Base-by-base conservation (phyloP, 2,113 vertebrate genomes). In the Leucosticte australis region DNA sequence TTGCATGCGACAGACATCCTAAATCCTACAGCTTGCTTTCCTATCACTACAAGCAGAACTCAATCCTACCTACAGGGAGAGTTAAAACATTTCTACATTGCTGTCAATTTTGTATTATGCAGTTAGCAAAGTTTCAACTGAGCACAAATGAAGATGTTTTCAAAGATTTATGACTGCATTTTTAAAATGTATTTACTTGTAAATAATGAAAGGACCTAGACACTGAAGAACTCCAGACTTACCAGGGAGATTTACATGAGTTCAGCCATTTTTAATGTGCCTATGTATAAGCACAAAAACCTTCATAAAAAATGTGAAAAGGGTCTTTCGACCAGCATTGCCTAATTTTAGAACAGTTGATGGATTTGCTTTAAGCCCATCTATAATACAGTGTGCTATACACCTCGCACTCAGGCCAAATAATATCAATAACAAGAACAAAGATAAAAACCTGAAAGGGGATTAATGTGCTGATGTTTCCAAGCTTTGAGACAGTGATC, bases 151-250 rank as follows among this genome's bases (percentile, higher is more conserved):
- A 96, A 95, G 77, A 91, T 2, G 28, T 60, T 94, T 75, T 96
- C 92, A 96, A 96, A 96, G 92, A 96, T 97, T 96, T 92, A 96
- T 96, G 93, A 96, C 87, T 74, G 75, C 92, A 86, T 97, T 97
- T 94, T 96, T 96, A 95, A 91, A 90, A 78, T 90, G 92, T 96
- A 96, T 97, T 96, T 97, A 96, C 93, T 97, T 96, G 93, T 96
- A 97, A 97, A 97, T 96, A 97, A 97, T 95, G 87, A 94, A 97
- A 97, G 85, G 92, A 91, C 87, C 90, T 77, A 88, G 87, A 95
- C 85, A 95, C 84, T 55, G 85, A 94, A 83, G 79, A 92, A 96
- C 83, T 92, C 85, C 74, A 93, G 87, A 91, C 93, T 92, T 93
- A 89, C 57, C 53, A 77, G 39, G 22, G 74, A 96, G 94, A 96